Evolutionary conservation across 2,888 invertebrate species (phyloP).

Genomic region (Biston stratarius): DNA sequence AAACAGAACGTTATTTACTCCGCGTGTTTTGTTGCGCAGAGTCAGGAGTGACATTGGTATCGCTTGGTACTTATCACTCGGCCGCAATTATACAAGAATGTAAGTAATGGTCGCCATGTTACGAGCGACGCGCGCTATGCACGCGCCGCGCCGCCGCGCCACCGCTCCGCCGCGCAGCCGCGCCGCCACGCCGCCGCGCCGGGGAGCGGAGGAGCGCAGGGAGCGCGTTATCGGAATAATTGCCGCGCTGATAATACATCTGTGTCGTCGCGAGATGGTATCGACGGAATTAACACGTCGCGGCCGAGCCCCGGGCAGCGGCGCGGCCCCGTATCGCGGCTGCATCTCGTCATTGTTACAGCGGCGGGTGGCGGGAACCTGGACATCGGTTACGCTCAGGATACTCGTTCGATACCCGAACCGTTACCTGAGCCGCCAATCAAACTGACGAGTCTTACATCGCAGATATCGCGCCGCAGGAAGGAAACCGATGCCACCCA

Average conservation of each 20-base stretch:
- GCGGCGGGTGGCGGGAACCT: conserved; percentile 8
- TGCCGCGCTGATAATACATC: conserved; percentile 60
- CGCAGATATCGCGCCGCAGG: too few relatives aligned
- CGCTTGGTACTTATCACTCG: too few relatives aligned
- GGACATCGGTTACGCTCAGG: too few relatives aligned
- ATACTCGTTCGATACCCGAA: too few relatives aligned
- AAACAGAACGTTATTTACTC: too few relatives aligned
- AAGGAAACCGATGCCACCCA: too few relatives aligned
- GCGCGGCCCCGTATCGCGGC: conserved; percentile 32
- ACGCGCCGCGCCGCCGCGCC: too few relatives aligned
- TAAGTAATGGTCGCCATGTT: neutral
- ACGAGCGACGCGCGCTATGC: neutral
- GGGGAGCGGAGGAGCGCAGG: neutral
- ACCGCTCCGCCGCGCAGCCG: neutral
- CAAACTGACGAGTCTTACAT: too few relatives aligned
- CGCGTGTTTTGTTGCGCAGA: too few relatives aligned
- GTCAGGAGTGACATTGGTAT: too few relatives aligned
- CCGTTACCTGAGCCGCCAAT: too few relatives aligned
- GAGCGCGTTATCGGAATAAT: conserved; percentile 55
- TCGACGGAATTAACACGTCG: conserved; percentile 62
- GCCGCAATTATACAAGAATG: too few relatives aligned
- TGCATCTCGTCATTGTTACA: conserved; percentile 28
- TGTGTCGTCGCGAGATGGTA: conserved; percentile 45
- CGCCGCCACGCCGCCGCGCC: neutral
- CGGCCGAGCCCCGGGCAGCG: conserved; percentile 24